Conservation (phyloP, 1,140 invertebrate species). For the Bombyx mandarina region DNA sequence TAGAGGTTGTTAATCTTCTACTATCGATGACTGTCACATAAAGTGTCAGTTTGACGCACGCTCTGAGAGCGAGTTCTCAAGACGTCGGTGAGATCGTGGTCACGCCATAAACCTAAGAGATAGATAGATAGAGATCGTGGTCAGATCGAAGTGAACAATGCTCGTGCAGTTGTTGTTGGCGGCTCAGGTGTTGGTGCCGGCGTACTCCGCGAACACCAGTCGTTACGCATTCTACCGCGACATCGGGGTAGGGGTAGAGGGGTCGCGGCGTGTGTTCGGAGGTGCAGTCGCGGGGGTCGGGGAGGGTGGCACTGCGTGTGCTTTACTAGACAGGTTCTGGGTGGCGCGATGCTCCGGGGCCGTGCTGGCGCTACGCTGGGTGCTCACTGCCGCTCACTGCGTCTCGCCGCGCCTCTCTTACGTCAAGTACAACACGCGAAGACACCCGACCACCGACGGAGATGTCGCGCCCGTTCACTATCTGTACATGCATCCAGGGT, state of each 20-base stretch:
- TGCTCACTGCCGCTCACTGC: conserved; percentile 52
- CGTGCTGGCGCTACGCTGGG: conserved; percentile 36
- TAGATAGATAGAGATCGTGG: too few relatives aligned
- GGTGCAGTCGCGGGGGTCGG: conserved; percentile 22
- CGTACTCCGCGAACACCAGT: background rate
- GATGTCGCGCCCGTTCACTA: conserved; percentile 31
- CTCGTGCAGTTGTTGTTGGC: background rate
- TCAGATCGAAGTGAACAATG: background rate
- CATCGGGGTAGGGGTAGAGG: conserved; percentile 3
- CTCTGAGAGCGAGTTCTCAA: too few relatives aligned
- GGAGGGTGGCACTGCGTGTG: conserved; percentile 28
- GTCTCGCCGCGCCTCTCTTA: conserved; percentile 31
- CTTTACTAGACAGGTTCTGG: conserved; percentile 38
- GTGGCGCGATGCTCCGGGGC: conserved; percentile 36
- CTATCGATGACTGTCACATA: too few relatives aligned
- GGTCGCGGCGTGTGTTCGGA: conserved; percentile 36
- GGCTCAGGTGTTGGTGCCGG: conserved; percentile 8
- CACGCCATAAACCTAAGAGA: too few relatives aligned
- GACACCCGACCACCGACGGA: conserved; percentile 25
- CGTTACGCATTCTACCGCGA: conserved; percentile 23
- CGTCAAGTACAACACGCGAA: conserved; percentile 42
- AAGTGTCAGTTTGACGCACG: too few relatives aligned
- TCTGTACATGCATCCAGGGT: conserved; percentile 46
- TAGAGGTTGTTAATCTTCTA: too few relatives aligned
- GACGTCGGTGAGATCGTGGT: too few relatives aligned